Evolutionary conservation across 23 tunicate genomes (phyloP).

Genomic region (Oikopleura albicans): DNA sequence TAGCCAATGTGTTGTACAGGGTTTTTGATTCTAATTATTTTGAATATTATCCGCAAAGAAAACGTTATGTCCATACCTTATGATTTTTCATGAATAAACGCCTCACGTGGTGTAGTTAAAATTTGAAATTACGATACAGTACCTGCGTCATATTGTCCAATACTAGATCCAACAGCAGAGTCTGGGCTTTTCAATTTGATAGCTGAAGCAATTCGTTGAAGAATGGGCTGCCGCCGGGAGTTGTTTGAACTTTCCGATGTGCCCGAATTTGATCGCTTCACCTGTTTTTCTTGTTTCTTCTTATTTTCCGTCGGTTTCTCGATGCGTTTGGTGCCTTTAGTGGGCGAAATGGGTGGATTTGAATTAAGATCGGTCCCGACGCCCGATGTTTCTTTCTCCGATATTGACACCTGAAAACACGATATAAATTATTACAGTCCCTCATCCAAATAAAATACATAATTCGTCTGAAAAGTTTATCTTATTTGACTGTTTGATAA

Average conservation of each 20-base stretch:
- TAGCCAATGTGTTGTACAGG: no score
- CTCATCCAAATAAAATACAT: no score
- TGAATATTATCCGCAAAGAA: no score
- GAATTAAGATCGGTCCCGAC: background rate
- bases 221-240: background rate
- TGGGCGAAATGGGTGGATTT: background rate
- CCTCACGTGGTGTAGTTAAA: no score
- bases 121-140: no score
- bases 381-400: slow-evolving; percentile 15
- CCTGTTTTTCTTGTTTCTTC: background rate
- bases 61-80: no score
- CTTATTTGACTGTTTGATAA: no score
- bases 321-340: background rate
- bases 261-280: background rate
- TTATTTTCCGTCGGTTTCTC: background rate
- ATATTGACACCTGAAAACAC: background rate
- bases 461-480: no score
- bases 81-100: no score
- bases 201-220: background rate
- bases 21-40: no score
- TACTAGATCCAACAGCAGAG: slow-evolving; percentile 8
- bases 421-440: no score
- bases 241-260: background rate
- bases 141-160: slow-evolving; percentile 18
- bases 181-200: background rate